These are phyloP conservation scores for Drosophila lini DNA, from an alignment of 1,140 invertebrate species.

Conservation along the genomic window DNA sequence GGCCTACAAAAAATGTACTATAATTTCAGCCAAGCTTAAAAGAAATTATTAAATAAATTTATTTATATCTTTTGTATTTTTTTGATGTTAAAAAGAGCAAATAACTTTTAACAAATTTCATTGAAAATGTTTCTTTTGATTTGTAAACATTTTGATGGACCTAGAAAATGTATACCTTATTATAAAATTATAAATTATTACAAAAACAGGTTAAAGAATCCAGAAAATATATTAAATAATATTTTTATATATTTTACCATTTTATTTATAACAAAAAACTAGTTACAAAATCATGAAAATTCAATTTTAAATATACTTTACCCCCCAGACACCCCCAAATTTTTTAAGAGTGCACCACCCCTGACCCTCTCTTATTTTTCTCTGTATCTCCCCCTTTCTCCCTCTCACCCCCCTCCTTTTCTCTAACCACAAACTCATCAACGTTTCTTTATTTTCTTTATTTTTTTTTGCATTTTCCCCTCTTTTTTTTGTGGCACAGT, in stretches of 20 bases:
- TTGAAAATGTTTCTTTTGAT: too few relatives aligned
- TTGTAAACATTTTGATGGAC: too few relatives aligned
- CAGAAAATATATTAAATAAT: background rate
- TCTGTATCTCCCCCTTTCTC: background rate
- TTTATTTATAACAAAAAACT: too few relatives aligned
- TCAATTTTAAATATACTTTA: background rate
- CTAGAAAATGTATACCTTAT: background rate
- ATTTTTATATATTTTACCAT: background rate
- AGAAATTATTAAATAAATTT: background rate
- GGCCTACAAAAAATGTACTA: background rate
- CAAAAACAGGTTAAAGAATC: background rate
- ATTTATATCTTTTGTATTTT: too few relatives aligned
- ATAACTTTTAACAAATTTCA: too few relatives aligned
- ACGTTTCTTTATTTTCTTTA: conserved; percentile 39
- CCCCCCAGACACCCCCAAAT: too few relatives aligned
- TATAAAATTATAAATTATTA: background rate
- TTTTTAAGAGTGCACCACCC: conserved; percentile 3
- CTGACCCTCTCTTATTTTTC: conserved; percentile 5
- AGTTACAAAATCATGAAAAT: background rate
- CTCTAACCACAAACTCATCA: conserved; percentile 66
- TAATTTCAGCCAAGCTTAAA: background rate
- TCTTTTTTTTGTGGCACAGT: conserved; percentile 61
- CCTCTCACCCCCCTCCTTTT: background rate
- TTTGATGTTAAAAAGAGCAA: too few relatives aligned
- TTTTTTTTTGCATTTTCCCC: conserved; percentile 29